Conservation (phyloP, 64 coral and sea anemone species). For the Orbicella faveolata region DNA sequence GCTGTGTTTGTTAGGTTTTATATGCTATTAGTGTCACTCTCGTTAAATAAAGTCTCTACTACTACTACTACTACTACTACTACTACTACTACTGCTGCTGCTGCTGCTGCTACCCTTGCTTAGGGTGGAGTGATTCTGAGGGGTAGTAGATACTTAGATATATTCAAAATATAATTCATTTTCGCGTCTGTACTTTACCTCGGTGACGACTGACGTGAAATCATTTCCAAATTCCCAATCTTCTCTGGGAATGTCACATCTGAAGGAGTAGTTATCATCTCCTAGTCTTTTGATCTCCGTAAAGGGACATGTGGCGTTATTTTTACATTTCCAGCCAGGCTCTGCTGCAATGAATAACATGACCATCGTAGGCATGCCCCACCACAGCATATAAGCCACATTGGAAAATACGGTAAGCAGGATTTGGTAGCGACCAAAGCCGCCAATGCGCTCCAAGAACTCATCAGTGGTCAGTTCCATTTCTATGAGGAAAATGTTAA, state of each 20-base stretch:
- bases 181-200: neutral
- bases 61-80: too few relatives aligned
- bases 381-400: neutral
- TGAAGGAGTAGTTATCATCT: neutral
- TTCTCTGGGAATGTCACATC: slow-evolving; percentile 54
- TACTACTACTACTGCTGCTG: too few relatives aligned
- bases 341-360: slow-evolving; percentile 5
- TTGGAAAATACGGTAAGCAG: neutral
- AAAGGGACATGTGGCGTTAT: slow-evolving; percentile 46
- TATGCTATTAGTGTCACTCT: too few relatives aligned
- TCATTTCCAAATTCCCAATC: slow-evolving; percentile 55
- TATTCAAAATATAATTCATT: too few relatives aligned
- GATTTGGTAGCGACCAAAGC: slow-evolving; percentile 28
- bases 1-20: too few relatives aligned
- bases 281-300: neutral
- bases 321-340: neutral
- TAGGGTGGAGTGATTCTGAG: too few relatives aligned
- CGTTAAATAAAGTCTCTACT: too few relatives aligned
- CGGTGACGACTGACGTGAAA: slow-evolving; percentile 8
- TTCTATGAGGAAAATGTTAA: neutral
- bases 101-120: too few relatives aligned
- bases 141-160: too few relatives aligned
- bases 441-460: slow-evolving; percentile 45
- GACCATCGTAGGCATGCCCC: neutral
- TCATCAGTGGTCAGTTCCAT: slow-evolving; percentile 35